Base-by-base conservation (phyloP, 2,888 invertebrate genomes). In the Dermolepida albohirtum region DNA sequence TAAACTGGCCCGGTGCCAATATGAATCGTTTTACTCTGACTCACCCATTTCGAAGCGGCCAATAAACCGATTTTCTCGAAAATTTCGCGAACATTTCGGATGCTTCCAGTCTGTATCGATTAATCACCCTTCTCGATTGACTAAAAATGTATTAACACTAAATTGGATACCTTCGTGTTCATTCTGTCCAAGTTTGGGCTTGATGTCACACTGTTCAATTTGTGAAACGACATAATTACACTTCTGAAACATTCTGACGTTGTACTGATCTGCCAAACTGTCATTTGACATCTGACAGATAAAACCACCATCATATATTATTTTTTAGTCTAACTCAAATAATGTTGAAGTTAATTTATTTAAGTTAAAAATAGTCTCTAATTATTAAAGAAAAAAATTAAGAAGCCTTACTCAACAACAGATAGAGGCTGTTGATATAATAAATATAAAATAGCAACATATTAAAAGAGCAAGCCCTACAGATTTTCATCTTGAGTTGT, bases 81-180 rank as follows among this genome's bases (percentile, higher is more conserved):
- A 44, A 64, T 63, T 63, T 54, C 63, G 49, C 62, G 68, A 52
- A 51, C 34, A 51, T 68, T 40, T 49, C 27, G 29, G n/a, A 44
- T 52, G 50, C 49, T 64, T 51, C 49, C 55, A 27, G 27, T 51
- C 22, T 43, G 11, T 41, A 16, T n/a, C 16, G 50, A 51, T 14
- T 14, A 17, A 16, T 39, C 40, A 14, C 17, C 27, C n/a, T 14
- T 54, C 34, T 17, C 29, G 29, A 43, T 12, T 14, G 34, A 39
- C 39, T n/a, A 1, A 40, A 14, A 8, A 39, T 47, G 39, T 49
- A 55, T 14, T 66, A 40, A 29, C 5, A 51, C 49, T 64, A 57
- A n/a, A 51, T 51, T 65, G 67, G 65, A 47, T 74, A 74, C 74
- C 74, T 74, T 74, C 5, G 73, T 41, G 65, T 74, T 74, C 17